phyloP scores from a whole-genome alignment of 1,140 invertebrate genomes.

The Danaus plexippus region DNA sequence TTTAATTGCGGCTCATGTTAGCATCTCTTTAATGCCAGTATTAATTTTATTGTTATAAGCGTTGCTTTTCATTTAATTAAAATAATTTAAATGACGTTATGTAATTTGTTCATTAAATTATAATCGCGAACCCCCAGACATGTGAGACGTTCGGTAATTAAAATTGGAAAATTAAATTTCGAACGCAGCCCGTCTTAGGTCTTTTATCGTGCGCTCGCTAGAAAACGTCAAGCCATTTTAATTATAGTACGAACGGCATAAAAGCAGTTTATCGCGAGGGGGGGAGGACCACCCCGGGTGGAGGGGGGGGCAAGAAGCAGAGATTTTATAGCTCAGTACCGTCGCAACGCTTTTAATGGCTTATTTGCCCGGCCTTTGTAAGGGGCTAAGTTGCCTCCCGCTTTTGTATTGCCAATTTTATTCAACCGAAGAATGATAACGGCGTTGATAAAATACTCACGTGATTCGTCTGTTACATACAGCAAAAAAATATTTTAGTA shows the following conservation, averaged over 20 bases:
- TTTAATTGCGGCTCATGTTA: background rate
- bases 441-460: conserved; percentile 30
- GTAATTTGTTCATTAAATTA: background rate
- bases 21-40: background rate
- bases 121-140: background rate
- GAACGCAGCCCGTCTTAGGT: conserved; percentile 38
- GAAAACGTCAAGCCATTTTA: conserved; percentile 65
- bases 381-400: conserved; percentile 38
- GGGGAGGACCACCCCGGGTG: conserved; percentile 26
- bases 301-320: conserved; percentile 56
- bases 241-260: conserved; percentile 64
- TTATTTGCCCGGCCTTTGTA: conserved; percentile 64
- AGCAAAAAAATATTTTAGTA: too few relatives aligned
- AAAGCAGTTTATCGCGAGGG: conserved; percentile 59
- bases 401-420: conserved; percentile 61
- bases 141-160: conserved; percentile 22
- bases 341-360: conserved; percentile 66
- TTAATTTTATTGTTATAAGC: background rate
- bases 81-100: conserved; percentile 7
- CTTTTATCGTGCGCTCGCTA: conserved; percentile 43
- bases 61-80: background rate
- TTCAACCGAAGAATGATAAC: conserved; percentile 54
- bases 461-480: background rate
- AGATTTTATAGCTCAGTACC: conserved; percentile 64
- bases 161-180: conserved; percentile 35